phyloP scores from a whole-genome alignment of 2,888 invertebrate genomes.

The Trilocha varians region DNA sequence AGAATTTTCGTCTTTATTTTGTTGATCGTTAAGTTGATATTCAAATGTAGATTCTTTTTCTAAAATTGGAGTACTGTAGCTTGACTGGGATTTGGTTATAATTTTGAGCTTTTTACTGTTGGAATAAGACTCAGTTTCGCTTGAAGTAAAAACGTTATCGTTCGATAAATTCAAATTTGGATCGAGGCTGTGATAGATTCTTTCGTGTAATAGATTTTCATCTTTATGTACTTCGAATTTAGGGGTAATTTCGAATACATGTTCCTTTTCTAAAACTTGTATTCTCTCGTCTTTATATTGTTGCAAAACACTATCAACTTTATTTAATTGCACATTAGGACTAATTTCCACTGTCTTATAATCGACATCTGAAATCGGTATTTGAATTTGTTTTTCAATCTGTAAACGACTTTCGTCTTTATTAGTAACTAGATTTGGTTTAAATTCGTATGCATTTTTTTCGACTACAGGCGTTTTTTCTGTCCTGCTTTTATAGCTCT shows the following conservation, averaged over 20 bases:
- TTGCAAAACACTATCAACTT: no score
- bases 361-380: no score
- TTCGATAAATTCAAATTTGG: not conserved
- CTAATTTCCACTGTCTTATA: no score
- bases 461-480: not conserved
- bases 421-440: not conserved
- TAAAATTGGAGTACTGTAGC: no score
- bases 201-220: not conserved
- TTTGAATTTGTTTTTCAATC: not conserved
- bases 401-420: not conserved
- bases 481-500: not conserved
- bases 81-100: no score
- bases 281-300: not conserved
- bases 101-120: not conserved
- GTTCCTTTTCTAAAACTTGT: not conserved
- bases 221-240: not conserved
- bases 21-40: no score
- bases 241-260: not conserved
- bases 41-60: no score
- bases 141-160: not conserved
- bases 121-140: not conserved
- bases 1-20: no score
- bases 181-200: not conserved
- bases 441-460: not conserved
- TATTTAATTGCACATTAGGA: no score